Evolutionary conservation across 2,888 invertebrate species (phyloP).

Genomic region (Ceriagrion tenellum): DNA sequence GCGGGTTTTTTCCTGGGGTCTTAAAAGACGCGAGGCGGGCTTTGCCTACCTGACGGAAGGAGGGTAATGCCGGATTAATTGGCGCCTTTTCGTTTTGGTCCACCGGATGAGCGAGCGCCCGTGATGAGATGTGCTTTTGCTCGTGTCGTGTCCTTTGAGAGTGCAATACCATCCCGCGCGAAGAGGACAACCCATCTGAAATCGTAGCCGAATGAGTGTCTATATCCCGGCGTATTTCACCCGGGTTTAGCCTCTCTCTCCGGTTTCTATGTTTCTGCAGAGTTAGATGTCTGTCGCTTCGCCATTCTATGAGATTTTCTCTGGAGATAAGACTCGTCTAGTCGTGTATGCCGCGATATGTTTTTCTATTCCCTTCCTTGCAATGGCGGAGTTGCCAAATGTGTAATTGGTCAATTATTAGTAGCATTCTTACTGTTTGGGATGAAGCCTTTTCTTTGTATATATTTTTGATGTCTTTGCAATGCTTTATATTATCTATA

Average conservation of each 20-base stretch:
- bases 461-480: too few relatives aligned
- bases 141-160: neutral
- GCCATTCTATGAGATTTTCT: neutral
- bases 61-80: slow-evolving; percentile 61
- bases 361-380: neutral
- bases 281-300: neutral
- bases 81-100: slow-evolving; percentile 21
- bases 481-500: too few relatives aligned
- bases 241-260: neutral
- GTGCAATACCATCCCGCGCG: neutral
- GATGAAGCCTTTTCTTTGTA: too few relatives aligned
- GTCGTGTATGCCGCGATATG: neutral
- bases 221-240: neutral
- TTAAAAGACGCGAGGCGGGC: neutral
- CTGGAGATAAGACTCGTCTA: neutral
- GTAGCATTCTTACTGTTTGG: too few relatives aligned
- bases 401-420: too few relatives aligned
- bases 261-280: neutral
- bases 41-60: neutral
- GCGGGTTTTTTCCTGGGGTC: neutral
- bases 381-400: neutral
- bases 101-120: slow-evolving; percentile 5
- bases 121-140: neutral
- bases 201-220: neutral
- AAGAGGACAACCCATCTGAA: neutral